Percentiles rank a stretch among this genome's conserved stretches.
Evolutionary conservation across 2,113 vertebrate genomes (phyloP).

Genomic region (Tonatia bakeri): DNA sequence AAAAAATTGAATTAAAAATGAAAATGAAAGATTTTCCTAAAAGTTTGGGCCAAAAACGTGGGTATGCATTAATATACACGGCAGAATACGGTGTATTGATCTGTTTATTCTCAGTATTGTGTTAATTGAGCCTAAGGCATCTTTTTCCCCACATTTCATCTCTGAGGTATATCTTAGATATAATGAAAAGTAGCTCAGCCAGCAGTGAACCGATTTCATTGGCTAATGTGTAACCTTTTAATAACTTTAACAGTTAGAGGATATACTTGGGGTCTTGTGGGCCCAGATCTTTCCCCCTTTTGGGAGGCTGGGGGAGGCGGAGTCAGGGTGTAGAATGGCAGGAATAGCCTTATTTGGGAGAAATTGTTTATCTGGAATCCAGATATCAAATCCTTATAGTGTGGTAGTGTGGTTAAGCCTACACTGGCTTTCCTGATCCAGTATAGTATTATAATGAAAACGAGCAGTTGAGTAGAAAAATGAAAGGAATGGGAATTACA

Average conservation of each 20-base stretch:
- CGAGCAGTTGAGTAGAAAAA: not conserved
- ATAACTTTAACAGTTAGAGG: not conserved
- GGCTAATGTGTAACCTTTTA: not conserved
- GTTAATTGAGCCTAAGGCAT: not conserved
- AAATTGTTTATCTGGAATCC: not conserved
- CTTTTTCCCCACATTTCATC: not conserved
- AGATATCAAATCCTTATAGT: not conserved
- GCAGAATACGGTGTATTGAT: not conserved
- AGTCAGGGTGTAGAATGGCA: not conserved
- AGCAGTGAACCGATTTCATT: not conserved
- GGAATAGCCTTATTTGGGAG: not conserved
- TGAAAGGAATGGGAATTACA: not conserved
- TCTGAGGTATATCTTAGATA: not conserved
- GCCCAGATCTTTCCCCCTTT: not conserved
- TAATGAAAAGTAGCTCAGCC: not conserved
- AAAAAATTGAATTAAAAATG: too few relatives aligned
- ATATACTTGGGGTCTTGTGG: not conserved
- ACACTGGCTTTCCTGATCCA: not conserved
- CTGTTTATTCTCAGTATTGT: not conserved
- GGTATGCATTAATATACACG: too few relatives aligned
- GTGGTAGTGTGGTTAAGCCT: not conserved
- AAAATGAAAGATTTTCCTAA: too few relatives aligned
- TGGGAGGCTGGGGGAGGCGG: not conserved
- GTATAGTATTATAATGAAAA: not conserved
- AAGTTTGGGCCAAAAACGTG: too few relatives aligned